Percentiles rank a stretch among this genome's conserved stretches.
Evolutionary conservation across 2,113 vertebrate species (phyloP).

Genomic region (Rhagologus leucostigma): DNA sequence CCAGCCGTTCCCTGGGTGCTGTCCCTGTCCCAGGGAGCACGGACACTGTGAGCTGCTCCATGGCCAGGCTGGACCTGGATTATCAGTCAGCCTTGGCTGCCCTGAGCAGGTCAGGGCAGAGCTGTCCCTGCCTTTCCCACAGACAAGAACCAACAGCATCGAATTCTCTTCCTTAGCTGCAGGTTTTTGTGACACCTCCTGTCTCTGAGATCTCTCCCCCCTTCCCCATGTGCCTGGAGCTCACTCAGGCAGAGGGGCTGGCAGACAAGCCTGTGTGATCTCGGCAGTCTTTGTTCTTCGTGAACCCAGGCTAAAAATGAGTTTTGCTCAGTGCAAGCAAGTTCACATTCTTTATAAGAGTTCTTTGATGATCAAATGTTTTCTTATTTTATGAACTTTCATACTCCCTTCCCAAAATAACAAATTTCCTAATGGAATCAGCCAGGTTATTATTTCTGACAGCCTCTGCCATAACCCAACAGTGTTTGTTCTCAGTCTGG

Average conservation of each 20-base stretch:
- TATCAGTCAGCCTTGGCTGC: fast-evolving
- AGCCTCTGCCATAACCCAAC: background rate
- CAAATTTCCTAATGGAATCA: background rate
- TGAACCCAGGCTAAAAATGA: constrained; percentile 4
- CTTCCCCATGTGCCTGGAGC: background rate
- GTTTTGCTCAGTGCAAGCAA: background rate
- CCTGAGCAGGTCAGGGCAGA: background rate
- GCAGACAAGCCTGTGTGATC: background rate
- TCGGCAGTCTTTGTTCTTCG: background rate
- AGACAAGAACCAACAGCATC: background rate
- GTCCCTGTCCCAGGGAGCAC: background rate
- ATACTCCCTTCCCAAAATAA: background rate
- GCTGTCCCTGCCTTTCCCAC: background rate
- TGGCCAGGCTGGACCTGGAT: background rate
- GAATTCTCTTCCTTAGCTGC: background rate
- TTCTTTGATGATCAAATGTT: constrained; percentile 47
- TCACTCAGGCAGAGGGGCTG: background rate
- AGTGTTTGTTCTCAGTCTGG: background rate
- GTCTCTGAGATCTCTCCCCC: background rate
- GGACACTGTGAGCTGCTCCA: background rate
- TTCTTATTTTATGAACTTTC: constrained; percentile 9
- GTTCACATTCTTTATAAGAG: constrained; percentile 14
- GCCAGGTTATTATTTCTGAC: background rate
- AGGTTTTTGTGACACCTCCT: background rate
- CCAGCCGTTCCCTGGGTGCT: fast-evolving